Percentiles rank a stretch among this genome's conserved stretches.
These are phyloP conservation scores for Calvadosia cruxmelitensis DNA, from an alignment of 30 jellyfish, hydroid and myxozoan genomes.

Conservation along the genomic window DNA sequence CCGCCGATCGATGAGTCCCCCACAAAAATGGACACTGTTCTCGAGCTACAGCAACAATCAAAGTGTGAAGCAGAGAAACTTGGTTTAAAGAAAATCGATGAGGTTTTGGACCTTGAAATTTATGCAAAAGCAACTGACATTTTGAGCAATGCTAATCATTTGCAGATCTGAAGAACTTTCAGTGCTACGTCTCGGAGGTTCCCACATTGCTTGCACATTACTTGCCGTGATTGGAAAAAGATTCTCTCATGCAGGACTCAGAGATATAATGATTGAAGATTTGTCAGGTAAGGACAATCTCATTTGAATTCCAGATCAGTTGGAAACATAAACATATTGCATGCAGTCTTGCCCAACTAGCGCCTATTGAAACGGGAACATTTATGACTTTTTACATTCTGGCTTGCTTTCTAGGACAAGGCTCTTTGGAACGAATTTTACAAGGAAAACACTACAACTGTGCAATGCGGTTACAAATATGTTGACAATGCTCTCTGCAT, in stretches of 20 bases:
- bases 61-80: slow-evolving; percentile 25
- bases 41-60: slow-evolving; percentile 6
- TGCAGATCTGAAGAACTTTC: not conserved
- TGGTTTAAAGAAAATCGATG: not conserved
- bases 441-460: no score
- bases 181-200: not conserved
- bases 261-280: not conserved
- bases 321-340: no score
- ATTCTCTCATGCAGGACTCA: not conserved
- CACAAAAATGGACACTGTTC: not conserved
- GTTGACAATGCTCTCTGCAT: no score
- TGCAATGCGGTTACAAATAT: no score
- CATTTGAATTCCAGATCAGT: no score
- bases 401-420: no score
- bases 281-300: no score
- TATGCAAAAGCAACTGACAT: not conserved
- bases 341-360: no score
- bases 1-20: slow-evolving; percentile 1
- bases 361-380: no score
- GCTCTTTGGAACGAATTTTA: no score
- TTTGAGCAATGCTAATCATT: no score
- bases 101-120: not conserved
- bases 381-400: no score
- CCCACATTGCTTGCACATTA: not conserved
- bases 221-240: not conserved